These are phyloP conservation scores for Ptychadena robeensis DNA, from an alignment of 2,797 vertebrate species.

Conservation along the genomic window DNA sequence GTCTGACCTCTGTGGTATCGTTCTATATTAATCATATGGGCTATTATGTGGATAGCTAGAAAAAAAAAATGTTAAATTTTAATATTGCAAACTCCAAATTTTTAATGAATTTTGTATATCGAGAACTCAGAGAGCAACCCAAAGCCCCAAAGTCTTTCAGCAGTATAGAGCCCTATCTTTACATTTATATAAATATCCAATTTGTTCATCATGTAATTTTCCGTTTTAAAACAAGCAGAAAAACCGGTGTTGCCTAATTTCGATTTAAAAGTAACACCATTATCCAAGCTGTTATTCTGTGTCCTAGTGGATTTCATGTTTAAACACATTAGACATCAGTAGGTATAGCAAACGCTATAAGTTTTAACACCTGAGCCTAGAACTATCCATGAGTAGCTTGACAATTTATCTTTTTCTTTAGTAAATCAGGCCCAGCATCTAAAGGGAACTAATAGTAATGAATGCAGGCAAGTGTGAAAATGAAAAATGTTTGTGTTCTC, in stretches of 20 bases:
- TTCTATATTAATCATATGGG: constrained; percentile 78
- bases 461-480: constrained; percentile 41
- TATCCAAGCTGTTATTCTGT: not conserved
- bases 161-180: not conserved
- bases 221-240: not conserved
- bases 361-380: not conserved
- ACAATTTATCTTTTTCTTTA: not conserved
- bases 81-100: not conserved
- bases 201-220: not conserved
- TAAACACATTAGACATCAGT: not conserved
- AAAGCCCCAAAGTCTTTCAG: not conserved
- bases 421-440: constrained; percentile 6
- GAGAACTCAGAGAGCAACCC: not conserved
- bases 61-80: constrained; percentile 15
- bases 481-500: constrained; percentile 40
- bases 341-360: no score
- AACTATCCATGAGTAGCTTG: not conserved
- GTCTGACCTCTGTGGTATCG: constrained; percentile 72
- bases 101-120: no score
- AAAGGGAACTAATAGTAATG: constrained; percentile 42
- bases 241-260: not conserved
- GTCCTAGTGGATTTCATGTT: not conserved
- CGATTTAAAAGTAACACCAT: not conserved
- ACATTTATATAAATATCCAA: not conserved
- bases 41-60: constrained; percentile 75